Evolutionary conservation across 2,797 vertebrate genomes (phyloP).

Genomic region (Xiphophorus birchmanni): DNA sequence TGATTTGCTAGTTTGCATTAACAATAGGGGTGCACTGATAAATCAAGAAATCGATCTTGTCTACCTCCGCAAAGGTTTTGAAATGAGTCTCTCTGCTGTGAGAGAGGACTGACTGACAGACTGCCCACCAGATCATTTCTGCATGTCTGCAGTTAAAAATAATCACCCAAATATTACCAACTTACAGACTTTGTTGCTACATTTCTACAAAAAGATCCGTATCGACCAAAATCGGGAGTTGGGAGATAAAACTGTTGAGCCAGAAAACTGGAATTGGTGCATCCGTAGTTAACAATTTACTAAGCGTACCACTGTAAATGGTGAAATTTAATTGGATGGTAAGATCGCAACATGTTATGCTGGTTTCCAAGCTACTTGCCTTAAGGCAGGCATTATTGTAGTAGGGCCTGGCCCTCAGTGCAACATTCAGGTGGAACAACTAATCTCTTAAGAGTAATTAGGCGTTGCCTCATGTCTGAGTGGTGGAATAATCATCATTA

Average conservation of each 20-base stretch:
- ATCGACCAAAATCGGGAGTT: not conserved
- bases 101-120: not conserved
- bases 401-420: not conserved
- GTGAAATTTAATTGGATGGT: not conserved
- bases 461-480: not conserved
- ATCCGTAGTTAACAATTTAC: not conserved
- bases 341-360: not conserved
- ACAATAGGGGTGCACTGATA: not conserved
- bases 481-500: not conserved
- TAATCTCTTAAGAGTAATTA: not conserved
- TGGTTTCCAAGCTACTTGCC: not conserved
- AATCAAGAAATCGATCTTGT: not conserved
- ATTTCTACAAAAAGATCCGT: not conserved
- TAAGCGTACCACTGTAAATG: not conserved
- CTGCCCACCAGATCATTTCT: not conserved
- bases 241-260: not conserved
- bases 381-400: not conserved
- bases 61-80: not conserved
- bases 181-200: not conserved
- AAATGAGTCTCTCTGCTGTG: not conserved
- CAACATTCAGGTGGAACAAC: conserved; percentile 45
- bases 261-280: no score
- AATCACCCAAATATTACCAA: not conserved
- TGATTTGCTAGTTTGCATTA: not conserved
- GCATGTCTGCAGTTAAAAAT: not conserved